phyloP scores from a whole-genome alignment of 2,888 invertebrate genomes.

The Ferdinandea cuprea region DNA sequence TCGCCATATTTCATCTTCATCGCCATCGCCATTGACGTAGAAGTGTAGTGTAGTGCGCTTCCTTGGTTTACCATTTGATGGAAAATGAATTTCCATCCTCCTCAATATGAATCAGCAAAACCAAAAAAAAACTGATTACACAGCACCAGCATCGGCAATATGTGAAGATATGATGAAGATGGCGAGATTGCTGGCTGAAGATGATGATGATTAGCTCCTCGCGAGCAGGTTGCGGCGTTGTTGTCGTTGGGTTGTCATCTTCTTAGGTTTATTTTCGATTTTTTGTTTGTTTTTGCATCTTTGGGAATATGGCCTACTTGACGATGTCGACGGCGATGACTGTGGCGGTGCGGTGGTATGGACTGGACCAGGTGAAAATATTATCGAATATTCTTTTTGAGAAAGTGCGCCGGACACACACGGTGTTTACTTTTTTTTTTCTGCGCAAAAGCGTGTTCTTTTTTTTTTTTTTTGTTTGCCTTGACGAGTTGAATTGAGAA shows the following conservation, averaged over 20 bases:
- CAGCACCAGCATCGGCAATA: too few relatives aligned
- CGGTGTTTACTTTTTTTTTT: conserved; percentile 13
- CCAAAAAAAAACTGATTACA: conserved; percentile 58
- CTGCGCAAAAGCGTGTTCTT: conserved; percentile 27
- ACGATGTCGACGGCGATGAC: conserved; percentile 7
- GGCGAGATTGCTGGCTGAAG: conserved; percentile 46
- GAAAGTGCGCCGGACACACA: conserved; percentile 66
- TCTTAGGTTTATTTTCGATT: conserved; percentile 27
- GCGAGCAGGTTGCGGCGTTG: conserved; percentile 42
- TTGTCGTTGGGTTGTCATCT: conserved; percentile 41
- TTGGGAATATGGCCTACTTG: conserved; percentile 67
- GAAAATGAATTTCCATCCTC: conserved; percentile 26
- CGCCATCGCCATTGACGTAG: too few relatives aligned
- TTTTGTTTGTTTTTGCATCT: conserved; percentile 25
- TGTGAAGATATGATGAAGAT: conserved; percentile 65
- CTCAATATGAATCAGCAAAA: conserved; percentile 22
- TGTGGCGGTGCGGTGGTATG: conserved; percentile 5
- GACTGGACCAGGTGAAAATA: conserved; percentile 60
- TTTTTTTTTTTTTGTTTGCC: conserved; percentile 25
- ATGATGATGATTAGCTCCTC: conserved; percentile 49
- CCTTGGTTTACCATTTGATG: conserved; percentile 34
- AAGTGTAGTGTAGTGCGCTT: conserved; percentile 15
- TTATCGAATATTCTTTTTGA: conserved; percentile 70
- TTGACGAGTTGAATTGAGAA: conserved; percentile 46
- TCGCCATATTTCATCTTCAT: conserved; percentile 54